Evolutionary conservation across 2,888 invertebrate species (phyloP), one percentile per base, ranked within the genome.

Genomic region (Hoplodrina ambigua): DNA sequence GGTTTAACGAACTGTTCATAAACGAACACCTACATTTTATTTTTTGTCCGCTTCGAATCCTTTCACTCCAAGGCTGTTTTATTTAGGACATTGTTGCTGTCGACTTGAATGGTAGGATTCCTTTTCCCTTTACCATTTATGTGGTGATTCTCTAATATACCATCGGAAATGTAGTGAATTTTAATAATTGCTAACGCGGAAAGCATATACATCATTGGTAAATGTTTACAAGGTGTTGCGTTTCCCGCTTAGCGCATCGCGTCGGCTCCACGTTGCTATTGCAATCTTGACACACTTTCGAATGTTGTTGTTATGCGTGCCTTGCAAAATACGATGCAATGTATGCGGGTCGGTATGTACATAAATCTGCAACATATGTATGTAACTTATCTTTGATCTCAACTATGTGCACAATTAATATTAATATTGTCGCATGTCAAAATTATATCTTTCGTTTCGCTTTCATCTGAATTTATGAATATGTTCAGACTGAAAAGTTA

Each of bases 211-310:
- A 73, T 74, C 61, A 58, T 78, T 87, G 79, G 78, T 85, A 85
- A 89, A 91, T 91, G 85, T 85, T 86, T 87, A 85, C 89, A 87
- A 89, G 90, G 89, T 86, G 89, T 90, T 91, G 77, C 75, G 91
- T 91, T 93, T 93, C 90, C 90, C 89, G 87, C 88, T 91, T 90
- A 89, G 91, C 92, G 90, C 90, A 90, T 91, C 90, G 89, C 86
- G 75, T 85, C 86, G 88, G 86, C 86, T 88, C 87, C 88, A 88
- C 85, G 89, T 87, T 90, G 88, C 91, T 91, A 93, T 91, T 93
- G 94, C 94, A 94, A 90, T 94, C 94, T 94, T 95, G 95, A 94
- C 95, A 95, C 91, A 95, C 94, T 95, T 96, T 96, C 94, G 88
- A 94, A 94, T 91, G 90, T 88, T 92, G 93, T 93, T 93, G 93